Conservation (phyloP, 2,113 vertebrate genomes). For the Planiliza haematocheilus region DNA sequence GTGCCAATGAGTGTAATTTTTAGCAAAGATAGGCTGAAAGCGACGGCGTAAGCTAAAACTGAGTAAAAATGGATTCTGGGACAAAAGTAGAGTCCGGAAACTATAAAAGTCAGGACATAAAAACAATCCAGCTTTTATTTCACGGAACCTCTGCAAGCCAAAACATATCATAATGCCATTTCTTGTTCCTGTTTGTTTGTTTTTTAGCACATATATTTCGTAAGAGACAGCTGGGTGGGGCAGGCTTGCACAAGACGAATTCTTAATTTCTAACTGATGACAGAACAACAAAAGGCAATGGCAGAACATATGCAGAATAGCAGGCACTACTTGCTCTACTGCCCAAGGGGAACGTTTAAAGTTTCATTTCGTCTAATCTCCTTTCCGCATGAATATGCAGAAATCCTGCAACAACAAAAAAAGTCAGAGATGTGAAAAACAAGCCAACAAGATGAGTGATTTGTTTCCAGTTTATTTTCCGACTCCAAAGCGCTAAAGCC, state of each 20-base stretch:
- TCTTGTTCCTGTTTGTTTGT: not conserved
- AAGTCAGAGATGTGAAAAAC: constrained; percentile 6
- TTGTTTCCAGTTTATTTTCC: constrained; percentile 10
- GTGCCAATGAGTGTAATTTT: constrained; percentile 26
- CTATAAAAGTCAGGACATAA: not conserved
- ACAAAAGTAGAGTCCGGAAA: constrained; percentile 16
- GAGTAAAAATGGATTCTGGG: not conserved
- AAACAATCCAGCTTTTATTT: not conserved
- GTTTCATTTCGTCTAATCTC: constrained; percentile 26
- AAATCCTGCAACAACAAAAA: constrained; percentile 30
- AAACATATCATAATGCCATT: not conserved
- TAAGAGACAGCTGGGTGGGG: not conserved
- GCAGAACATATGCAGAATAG: constrained; percentile 11
- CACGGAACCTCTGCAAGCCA: not conserved
- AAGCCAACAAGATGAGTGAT: constrained; percentile 16
- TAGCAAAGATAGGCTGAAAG: constrained; percentile 41
- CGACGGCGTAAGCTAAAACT: constrained; percentile 21
- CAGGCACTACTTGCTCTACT: constrained; percentile 1
- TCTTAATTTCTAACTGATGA: constrained; percentile 27
- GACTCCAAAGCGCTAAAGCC: not conserved
- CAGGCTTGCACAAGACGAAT: constrained; percentile 14
- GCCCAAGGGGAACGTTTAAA: constrained; percentile 31
- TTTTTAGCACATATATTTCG: not conserved
- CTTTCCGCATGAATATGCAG: constrained; percentile 18
- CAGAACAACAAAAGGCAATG: constrained; percentile 14